A percentile compares a stretch with the other conserved stretches of the same genome.
Evolutionary conservation across 1,140 invertebrate species (phyloP).

Genomic region (Sarcophaga peregrina): DNA sequence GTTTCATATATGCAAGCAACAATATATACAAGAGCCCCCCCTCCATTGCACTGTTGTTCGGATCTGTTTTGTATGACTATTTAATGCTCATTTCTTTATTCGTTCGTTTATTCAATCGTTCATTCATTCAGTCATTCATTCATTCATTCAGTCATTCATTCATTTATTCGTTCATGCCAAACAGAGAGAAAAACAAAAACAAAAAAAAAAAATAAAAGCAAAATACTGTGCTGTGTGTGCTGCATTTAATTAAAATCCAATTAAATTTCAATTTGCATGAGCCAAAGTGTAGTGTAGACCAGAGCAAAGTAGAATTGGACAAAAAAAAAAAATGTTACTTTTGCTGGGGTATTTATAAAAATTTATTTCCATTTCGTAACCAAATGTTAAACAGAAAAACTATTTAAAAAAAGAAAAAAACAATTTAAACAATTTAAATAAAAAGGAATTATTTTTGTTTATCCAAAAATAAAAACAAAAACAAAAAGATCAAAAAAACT

Average conservation of each 20-base stretch:
- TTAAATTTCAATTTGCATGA: constrained; percentile 41
- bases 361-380: background rate
- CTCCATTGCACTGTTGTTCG: too few species aligned
- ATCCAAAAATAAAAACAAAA: too few species aligned
- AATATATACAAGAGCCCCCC: too few species aligned
- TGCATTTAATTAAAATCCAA: constrained; percentile 42
- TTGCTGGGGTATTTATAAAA: background rate
- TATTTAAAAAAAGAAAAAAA: background rate
- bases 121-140: background rate
- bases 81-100: too few species aligned
- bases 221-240: background rate
- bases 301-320: background rate
- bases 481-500: background rate
- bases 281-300: background rate
- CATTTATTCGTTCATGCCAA: background rate
- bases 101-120: background rate
- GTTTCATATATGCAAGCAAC: constrained; percentile 19
- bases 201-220: too few species aligned
- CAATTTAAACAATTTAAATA: too few species aligned
- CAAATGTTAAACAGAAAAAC: constrained; percentile 27
- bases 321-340: background rate
- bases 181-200: too few species aligned
- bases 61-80: too few species aligned
- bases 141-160: constrained; percentile 13
- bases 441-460: background rate